Percentiles rank a stretch among this genome's conserved stretches.
Conservation (phyloP, 2,113 vertebrate genomes). For the Ciconia stormi region DNA sequence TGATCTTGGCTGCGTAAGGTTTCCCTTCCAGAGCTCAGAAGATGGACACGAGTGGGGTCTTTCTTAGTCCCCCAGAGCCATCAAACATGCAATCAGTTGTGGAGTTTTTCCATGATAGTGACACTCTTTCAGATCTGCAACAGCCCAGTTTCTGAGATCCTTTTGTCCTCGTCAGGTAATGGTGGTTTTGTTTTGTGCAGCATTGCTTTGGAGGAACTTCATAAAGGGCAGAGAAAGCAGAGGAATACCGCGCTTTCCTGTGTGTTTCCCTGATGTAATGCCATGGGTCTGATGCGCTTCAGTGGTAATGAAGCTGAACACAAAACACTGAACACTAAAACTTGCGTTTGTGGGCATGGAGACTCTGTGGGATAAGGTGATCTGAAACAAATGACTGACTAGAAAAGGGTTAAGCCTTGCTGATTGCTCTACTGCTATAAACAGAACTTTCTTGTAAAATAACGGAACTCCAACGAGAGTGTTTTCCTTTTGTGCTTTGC, state of each 20-base stretch:
- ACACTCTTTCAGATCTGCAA: not conserved
- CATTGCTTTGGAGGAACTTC: not conserved
- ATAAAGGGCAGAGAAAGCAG: not conserved
- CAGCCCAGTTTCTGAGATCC: not conserved
- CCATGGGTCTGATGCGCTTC: fast-evolving
- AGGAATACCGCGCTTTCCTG: fast-evolving
- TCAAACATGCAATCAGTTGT: not conserved
- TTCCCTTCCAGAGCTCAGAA: not conserved
- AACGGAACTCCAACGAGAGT: fast-evolving
- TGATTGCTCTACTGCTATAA: not conserved
- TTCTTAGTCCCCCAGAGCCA: not conserved
- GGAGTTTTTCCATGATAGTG: not conserved
- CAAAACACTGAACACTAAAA: not conserved
- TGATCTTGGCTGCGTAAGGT: not conserved
- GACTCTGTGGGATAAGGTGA: not conserved
- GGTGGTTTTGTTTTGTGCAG: not conserved
- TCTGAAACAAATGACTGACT: not conserved
- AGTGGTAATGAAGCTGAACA: too few species aligned
- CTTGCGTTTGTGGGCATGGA: too few species aligned
- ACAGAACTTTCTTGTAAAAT: not conserved
- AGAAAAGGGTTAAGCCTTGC: not conserved
- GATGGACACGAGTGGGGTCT: not conserved
- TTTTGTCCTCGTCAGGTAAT: not conserved
- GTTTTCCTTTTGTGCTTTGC: not conserved
- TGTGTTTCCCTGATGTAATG: not conserved